Evolutionary conservation across 2,113 vertebrate genomes (phyloP).

Genomic region (Vulpes ferrilata): DNA sequence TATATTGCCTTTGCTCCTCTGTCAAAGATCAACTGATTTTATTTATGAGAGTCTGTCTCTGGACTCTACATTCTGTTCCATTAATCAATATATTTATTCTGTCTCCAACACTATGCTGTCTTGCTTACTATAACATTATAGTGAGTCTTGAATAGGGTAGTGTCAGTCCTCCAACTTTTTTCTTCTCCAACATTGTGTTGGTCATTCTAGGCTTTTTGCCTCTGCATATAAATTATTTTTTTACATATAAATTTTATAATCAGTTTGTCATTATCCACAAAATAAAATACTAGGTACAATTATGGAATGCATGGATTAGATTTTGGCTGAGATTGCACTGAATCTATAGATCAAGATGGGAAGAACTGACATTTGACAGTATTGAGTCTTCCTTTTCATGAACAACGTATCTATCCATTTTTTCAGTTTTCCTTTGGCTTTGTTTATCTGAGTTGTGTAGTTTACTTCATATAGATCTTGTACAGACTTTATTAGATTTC

Average conservation of each 20-base stretch:
- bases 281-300: not conserved
- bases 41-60: not conserved
- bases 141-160: not conserved
- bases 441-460: not conserved
- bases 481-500: not conserved
- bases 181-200: not conserved
- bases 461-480: not conserved
- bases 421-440: not conserved
- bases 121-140: not conserved
- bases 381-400: not conserved
- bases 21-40: not conserved
- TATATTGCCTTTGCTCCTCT: not conserved
- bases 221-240: not conserved
- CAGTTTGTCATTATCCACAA: not conserved
- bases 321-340: not conserved
- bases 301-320: not conserved
- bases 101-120: not conserved
- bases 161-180: not conserved
- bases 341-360: not conserved
- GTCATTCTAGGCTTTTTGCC: not conserved
- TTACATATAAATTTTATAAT: not conserved
- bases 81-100: not conserved
- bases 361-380: not conserved
- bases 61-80: not conserved
- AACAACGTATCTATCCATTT: not conserved